Base-by-base conservation (phyloP, 1,140 invertebrate genomes). In the Tetranychus urticae region DNA sequence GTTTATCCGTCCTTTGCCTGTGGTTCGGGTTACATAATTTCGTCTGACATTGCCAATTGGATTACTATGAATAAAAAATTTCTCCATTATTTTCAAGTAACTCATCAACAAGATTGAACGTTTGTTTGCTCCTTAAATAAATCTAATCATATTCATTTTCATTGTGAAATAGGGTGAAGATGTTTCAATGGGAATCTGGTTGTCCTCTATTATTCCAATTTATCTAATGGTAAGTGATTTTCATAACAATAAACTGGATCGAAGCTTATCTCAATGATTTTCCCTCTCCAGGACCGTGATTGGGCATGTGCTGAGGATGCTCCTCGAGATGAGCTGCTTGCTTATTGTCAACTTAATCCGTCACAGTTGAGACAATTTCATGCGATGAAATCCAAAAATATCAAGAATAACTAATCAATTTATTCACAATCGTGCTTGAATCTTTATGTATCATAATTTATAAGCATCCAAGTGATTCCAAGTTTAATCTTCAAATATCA, bases 181-280 rank as follows among this genome's bases (percentile, higher is more conserved):
- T 66, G 68, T 70, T 33, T 71, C 71, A 1, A 66, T 71, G 63
- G 71, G 71, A 34, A 72, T 73, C 35, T 73, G 71, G 71, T 59
- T 73, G 13, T 60, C 70, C 39, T 68, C 70, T 35, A 62, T 72
- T 85, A 76, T 1, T 83, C 86, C 14, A 86, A 86, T 68, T 89
- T 86, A 61, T 66, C 63, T 36, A 5, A 42, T 42, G 39, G 39
- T 42, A 42, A 23, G 23, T 23, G 23, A 23, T 23, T 23, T 23
- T 23, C 23, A 23, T 23, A 23, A 23, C 23, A 23, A 23, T 23
- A 23, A 23, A 23, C 23, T 23, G 23, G 23, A 23, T 23, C 23
- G 23, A 23, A 23, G 23, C 23, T 23, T 23, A 23, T 23, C 23
- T 23, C 23, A 23, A 23, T 23, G 23, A 23, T 23, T 23, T 23